Evolutionary conservation across 2,113 vertebrate species (phyloP).

Genomic region (Prinia subflava): DNA sequence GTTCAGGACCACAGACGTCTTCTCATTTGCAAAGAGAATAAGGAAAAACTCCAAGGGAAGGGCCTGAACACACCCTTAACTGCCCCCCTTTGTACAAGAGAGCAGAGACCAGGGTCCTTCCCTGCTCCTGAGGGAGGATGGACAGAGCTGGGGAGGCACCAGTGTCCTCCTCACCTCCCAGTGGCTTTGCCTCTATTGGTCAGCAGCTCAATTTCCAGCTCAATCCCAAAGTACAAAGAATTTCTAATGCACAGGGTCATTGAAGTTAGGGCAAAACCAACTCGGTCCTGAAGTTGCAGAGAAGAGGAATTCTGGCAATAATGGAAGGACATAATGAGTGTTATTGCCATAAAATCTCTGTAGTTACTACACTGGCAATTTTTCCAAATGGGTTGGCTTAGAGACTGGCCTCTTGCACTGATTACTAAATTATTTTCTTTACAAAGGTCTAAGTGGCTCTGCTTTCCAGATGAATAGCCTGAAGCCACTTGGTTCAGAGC

Average conservation of each 20-base stretch:
- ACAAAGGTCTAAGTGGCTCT: background rate
- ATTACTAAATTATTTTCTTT: slow-evolving; percentile 20
- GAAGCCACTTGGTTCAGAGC: background rate
- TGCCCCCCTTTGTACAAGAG: background rate
- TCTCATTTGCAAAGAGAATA: background rate
- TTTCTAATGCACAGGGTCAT: background rate
- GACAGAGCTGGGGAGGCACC: background rate
- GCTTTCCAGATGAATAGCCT: slow-evolving; percentile 14
- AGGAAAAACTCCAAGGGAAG: background rate
- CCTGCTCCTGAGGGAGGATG: background rate
- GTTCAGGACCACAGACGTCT: background rate
- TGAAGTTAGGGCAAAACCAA: background rate
- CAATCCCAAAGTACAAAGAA: background rate
- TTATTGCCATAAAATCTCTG: background rate
- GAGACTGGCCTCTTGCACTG: background rate
- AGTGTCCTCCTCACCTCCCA: background rate
- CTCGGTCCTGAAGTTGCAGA: background rate
- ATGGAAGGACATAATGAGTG: background rate
- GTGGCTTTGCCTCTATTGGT: background rate
- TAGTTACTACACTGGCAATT: background rate
- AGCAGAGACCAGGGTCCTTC: background rate
- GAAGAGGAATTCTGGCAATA: background rate
- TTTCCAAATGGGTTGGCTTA: background rate
- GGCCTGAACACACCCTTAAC: background rate
- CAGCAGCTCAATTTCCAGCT: background rate